Conservation (phyloP, 2,797 vertebrate genomes). For the Staurois parvus region DNA sequence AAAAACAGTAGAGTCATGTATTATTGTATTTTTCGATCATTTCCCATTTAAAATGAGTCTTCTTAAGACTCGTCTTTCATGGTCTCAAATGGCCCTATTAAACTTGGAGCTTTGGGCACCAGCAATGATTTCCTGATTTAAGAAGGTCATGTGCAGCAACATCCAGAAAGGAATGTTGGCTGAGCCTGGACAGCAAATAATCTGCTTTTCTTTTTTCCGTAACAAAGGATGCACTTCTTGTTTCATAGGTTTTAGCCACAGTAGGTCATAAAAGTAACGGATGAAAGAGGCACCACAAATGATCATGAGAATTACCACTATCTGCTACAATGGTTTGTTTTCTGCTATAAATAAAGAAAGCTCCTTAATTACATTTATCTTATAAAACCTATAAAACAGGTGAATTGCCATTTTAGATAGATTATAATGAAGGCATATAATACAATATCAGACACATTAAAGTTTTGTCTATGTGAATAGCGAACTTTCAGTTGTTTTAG, state of each 20-base stretch:
- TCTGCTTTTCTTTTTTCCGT: slow-evolving; percentile 8
- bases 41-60: neutral
- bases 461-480: no score
- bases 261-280: neutral
- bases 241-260: neutral
- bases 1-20: neutral
- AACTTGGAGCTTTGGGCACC: neutral
- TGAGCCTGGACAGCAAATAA: slow-evolving; percentile 14
- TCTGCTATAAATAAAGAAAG: neutral
- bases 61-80: slow-evolving; percentile 1
- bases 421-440: no score
- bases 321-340: neutral
- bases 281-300: neutral
- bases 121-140: slow-evolving; percentile 10
- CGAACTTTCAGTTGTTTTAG: no score
- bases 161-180: slow-evolving; percentile 18
- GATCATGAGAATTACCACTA: neutral
- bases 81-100: neutral
- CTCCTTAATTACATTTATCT: neutral
- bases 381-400: no score
- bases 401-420: no score
- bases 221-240: neutral
- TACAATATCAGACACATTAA: no score
- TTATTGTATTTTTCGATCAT: neutral
- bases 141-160: slow-evolving; percentile 32